Conservation (phyloP, 2,113 vertebrate genomes). For the Dipodomys spectabilis region DNA sequence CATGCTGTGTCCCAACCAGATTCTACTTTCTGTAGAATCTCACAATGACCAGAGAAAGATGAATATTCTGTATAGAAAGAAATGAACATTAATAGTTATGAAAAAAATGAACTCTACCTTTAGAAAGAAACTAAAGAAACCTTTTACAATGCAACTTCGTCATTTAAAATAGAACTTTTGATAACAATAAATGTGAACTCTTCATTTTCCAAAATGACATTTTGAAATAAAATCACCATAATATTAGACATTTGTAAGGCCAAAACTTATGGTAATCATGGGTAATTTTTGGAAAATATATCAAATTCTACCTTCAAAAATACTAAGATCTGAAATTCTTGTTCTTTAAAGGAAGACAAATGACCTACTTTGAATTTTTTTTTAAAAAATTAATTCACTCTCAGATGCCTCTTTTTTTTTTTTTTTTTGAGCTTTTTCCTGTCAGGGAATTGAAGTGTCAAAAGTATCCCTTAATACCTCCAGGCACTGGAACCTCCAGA, state of each 20-base stretch:
- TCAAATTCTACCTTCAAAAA: conserved; percentile 44
- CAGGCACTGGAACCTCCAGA: conserved; percentile 47
- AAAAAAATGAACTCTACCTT: conserved; percentile 24
- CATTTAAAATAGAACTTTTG: not conserved
- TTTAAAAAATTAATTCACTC: conserved; percentile 1
- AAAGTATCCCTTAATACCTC: conserved; percentile 51
- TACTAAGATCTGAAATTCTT: conserved; percentile 34
- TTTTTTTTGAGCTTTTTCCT: not conserved
- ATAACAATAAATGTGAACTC: not conserved
- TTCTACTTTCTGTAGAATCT: not conserved
- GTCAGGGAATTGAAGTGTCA: conserved; percentile 60
- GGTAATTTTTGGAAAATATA: conserved; percentile 55
- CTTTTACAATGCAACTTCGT: not conserved
- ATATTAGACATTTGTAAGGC: conserved; percentile 46
- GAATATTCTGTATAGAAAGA: not conserved
- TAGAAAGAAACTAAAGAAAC: conserved; percentile 35
- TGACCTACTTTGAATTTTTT: not conserved
- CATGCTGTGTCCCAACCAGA: not conserved
- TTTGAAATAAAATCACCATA: conserved; percentile 58
- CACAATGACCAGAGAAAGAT: not conserved
- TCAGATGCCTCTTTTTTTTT: not conserved
- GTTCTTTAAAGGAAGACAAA: conserved; percentile 42
- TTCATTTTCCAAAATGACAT: conserved; percentile 5
- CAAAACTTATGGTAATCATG: conserved; percentile 58
- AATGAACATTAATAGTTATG: not conserved